Evolutionary conservation across 2,888 invertebrate species (phyloP), one percentile per base, ranked within the genome.

Genomic region (Drosophila mayaguana): DNA sequence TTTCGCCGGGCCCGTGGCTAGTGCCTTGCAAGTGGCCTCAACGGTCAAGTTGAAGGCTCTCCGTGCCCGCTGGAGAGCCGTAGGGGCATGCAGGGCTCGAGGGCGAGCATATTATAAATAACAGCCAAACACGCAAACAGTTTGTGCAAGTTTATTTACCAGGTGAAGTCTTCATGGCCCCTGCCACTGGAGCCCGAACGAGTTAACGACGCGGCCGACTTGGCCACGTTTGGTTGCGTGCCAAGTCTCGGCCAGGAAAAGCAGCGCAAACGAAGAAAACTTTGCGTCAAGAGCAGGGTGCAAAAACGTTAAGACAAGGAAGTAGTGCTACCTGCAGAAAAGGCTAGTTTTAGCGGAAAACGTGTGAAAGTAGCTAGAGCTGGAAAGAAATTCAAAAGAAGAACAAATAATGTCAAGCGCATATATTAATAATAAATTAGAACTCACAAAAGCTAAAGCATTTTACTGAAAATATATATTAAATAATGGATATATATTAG

Each of bases 111-210:
- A 76, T 83, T 87, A 86, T 86, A 86, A 86, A 86, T 88, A 86
- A 80, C 88, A 76, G 80, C 45, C 75, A 81, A 86, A 88, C 86
- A 86, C 83, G 88, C 86, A 86, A 86, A 72, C 79, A 75, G 82
- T 84, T 87, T 81, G 75, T 46, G 75, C 75, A 87, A 80, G 84
- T 87, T 81, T 81, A 78, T 78, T 81, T 78, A 43, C 73, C 78
- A 78, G 77, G 77, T 78, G 74, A 53, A 59, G 66, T 71, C 75
- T 75, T 63, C 63, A 45, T 55, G 48, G 18, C 59, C 36, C 56
- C 48, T 32, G 51, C 61, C 36, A 32, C 54, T 65, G 61, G 53
- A 38, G 64, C 63, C 66, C 72, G 61, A 81, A 85, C 75, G 81
- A 83, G 86, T 78, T 83, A 81, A 83, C 80, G 68, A 64, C 72